phyloP scores from a whole-genome alignment of 2,888 invertebrate genomes.

The Diarsia mendica region DNA sequence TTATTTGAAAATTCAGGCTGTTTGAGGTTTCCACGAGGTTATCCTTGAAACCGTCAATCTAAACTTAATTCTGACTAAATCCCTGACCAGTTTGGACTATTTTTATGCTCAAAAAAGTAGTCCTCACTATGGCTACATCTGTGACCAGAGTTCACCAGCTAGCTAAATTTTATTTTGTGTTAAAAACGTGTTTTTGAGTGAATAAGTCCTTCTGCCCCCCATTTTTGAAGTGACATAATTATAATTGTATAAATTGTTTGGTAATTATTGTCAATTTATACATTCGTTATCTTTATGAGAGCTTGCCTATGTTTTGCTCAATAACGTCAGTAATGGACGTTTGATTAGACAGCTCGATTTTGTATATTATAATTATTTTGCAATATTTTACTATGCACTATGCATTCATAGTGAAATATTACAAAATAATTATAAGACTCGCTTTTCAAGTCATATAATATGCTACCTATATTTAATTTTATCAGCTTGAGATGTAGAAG shows the following conservation, averaged over 20 bases:
- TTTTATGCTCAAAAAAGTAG: too few relatives aligned
- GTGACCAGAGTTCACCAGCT: too few relatives aligned
- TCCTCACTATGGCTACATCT: too few relatives aligned
- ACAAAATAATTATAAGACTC: background rate
- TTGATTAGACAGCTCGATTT: constrained; percentile 43
- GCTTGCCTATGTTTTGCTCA: constrained; percentile 48
- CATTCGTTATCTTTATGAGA: constrained; percentile 48
- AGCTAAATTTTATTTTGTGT: too few relatives aligned
- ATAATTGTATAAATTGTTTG: constrained; percentile 59
- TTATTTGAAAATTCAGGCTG: too few relatives aligned
- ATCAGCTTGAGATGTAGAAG: background rate
- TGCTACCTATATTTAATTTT: background rate
- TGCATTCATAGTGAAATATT: too few relatives aligned
- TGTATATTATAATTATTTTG: constrained; percentile 23
- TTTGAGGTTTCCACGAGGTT: too few relatives aligned
- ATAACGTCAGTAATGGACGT: constrained; percentile 41
- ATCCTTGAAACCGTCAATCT: too few relatives aligned
- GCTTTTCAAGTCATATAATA: background rate
- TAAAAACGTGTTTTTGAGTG: too few relatives aligned
- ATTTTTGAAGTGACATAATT: constrained; percentile 39
- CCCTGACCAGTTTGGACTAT: too few relatives aligned
- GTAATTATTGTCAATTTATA: constrained; percentile 57
- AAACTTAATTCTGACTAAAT: too few relatives aligned
- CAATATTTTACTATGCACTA: constrained; percentile 13
- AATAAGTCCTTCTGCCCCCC: constrained; percentile 5